Percentiles rank a stretch among this genome's conserved stretches.
phyloP scores from a whole-genome alignment of 2,888 invertebrate species.

The Hydrotaea diabolus region DNA sequence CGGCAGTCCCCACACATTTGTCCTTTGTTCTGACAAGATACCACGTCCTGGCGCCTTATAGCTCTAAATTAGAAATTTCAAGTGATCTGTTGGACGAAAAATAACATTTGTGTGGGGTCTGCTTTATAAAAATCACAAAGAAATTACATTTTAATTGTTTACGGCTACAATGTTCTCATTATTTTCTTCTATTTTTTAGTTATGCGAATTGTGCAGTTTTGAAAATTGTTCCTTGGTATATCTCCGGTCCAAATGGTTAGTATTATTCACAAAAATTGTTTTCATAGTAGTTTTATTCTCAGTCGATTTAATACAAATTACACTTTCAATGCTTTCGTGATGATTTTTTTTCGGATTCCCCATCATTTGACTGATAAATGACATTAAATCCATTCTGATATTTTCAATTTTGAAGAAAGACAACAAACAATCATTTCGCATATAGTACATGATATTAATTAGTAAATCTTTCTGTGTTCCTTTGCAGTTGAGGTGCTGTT shows the following conservation, averaged over 20 bases:
- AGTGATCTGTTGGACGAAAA: too few relatives aligned
- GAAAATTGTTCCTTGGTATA: neutral
- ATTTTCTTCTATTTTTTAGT: too few relatives aligned
- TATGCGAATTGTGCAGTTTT: too few relatives aligned
- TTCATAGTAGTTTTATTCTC: too few relatives aligned
- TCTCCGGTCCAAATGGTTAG: neutral
- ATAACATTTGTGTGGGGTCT: too few relatives aligned
- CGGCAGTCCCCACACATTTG: too few relatives aligned
- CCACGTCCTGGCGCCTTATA: neutral
- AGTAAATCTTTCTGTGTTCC: too few relatives aligned
- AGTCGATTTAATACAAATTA: neutral
- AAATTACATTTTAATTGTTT: too few relatives aligned
- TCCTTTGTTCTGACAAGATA: neutral
- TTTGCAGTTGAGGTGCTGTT: neutral
- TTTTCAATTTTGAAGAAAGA: neutral
- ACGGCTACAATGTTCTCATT: too few relatives aligned
- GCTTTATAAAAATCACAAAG: too few relatives aligned
- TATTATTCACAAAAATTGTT: neutral
- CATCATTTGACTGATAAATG: slow-evolving; percentile 71
- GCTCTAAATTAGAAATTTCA: neutral
- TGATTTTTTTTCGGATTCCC: slow-evolving; percentile 70
- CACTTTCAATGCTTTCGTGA: slow-evolving; percentile 46
- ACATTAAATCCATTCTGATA: slow-evolving; percentile 68
- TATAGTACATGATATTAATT: neutral
- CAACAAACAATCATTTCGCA: neutral